Percentiles rank a stretch among this genome's conserved stretches.
phyloP scores from a whole-genome alignment of 2,888 invertebrate species.

The Pegoplata infirma region DNA sequence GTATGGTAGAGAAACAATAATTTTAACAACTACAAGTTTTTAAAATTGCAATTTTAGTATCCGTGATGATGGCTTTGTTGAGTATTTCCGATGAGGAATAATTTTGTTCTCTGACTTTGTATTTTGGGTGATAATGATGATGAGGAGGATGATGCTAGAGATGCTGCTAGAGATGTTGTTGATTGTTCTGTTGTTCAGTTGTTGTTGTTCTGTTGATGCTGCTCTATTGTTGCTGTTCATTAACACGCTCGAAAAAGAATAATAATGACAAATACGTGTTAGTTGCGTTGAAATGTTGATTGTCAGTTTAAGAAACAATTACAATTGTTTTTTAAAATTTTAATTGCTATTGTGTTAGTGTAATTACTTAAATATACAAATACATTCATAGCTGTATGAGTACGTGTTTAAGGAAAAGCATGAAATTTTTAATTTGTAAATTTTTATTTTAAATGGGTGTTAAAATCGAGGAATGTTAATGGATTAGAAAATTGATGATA shows the following conservation, averaged over 20 bases:
- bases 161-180: neutral
- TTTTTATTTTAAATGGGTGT: too few species aligned
- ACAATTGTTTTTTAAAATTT: slow-evolving; percentile 32
- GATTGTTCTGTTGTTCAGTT: slow-evolving; percentile 8
- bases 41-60: slow-evolving; percentile 34
- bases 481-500: too few species aligned
- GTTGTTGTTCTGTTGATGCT: too few species aligned
- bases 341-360: slow-evolving; percentile 46
- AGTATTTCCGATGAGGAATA: slow-evolving; percentile 48
- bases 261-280: slow-evolving; percentile 55
- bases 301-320: slow-evolving; percentile 10
- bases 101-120: too few species aligned
- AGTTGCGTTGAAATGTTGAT: slow-evolving; percentile 44
- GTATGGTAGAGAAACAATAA: slow-evolving; percentile 7
- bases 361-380: neutral
- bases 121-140: too few species aligned
- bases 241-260: slow-evolving; percentile 17
- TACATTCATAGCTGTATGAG: too few species aligned
- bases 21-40: neutral
- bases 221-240: too few species aligned
- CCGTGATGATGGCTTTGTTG: slow-evolving; percentile 12
- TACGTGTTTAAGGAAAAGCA: too few species aligned
- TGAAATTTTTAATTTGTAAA: too few species aligned
- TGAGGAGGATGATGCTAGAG: too few species aligned
- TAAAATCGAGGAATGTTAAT: too few species aligned